phyloP scores from a whole-genome alignment of 2,797 vertebrate species.

The Enteromius fasciolatus region DNA sequence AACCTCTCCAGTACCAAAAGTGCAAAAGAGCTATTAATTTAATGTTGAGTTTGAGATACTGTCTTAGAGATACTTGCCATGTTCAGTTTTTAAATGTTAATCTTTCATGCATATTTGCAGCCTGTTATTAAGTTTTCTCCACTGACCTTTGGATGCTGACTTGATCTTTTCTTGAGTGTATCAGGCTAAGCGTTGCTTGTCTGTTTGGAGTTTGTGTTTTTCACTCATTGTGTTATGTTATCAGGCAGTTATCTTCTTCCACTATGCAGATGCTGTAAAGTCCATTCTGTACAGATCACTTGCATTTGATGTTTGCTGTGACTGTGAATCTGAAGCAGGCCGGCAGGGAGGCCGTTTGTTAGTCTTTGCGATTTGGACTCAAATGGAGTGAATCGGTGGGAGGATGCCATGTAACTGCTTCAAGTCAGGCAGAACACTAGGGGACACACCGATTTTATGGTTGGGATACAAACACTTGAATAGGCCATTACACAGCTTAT shows the following conservation, averaged over 20 bases:
- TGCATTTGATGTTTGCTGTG: slow-evolving; percentile 20
- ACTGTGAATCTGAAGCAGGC: slow-evolving; percentile 40
- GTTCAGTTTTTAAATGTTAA: not conserved
- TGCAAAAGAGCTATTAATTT: not conserved
- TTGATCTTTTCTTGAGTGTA: not conserved
- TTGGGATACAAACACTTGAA: slow-evolving; percentile 33
- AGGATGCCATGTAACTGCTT: slow-evolving; percentile 41
- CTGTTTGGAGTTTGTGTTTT: not conserved
- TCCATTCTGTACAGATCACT: slow-evolving; percentile 25
- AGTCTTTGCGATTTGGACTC: slow-evolving; percentile 46
- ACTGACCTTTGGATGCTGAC: slow-evolving; percentile 4
- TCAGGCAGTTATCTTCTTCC: not conserved
- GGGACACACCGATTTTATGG: slow-evolving; percentile 29
- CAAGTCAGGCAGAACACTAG: slow-evolving; percentile 47
- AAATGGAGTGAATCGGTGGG: slow-evolving; percentile 55
- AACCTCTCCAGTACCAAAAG: not conserved
- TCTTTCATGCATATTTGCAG: not conserved
- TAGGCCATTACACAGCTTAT: slow-evolving; percentile 24
- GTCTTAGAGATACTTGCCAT: not conserved
- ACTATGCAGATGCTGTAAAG: not conserved
- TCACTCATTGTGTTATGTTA: not conserved
- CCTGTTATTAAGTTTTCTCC: not conserved
- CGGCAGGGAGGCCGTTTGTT: slow-evolving; percentile 48
- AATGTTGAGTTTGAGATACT: not conserved
- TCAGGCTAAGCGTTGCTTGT: not conserved